Evolutionary conservation across 2,113 vertebrate genomes (phyloP), one percentile per base, ranked within the genome.

Genomic region (Chloroceryle aenea): DNA sequence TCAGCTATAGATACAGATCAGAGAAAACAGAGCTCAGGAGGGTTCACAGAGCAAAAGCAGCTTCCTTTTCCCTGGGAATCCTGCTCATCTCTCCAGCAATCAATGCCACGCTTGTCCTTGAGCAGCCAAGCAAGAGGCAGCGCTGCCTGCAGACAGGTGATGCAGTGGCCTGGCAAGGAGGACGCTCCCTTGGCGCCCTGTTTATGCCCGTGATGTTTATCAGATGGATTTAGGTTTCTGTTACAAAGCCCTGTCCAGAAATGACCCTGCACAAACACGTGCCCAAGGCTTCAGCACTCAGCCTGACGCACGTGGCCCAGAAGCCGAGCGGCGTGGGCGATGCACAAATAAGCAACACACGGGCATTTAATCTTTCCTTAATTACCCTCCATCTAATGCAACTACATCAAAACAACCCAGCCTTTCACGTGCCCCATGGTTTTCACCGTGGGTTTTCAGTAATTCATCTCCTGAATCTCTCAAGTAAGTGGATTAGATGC

Each of bases 81-180:
- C 50, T 2, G 5, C 16, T 42, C 73, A 21, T 5, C 0, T 19
- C 55, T 30, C 78, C 73, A 52, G 63, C 38, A 56, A 53, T 6
- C 48, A 75, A 9, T 15, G 34, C 55, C 22, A 36, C 4, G 7
- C 40, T 48, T 14, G 4, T 29, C 34, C 43, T 23, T 9, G 13
- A 29, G 8, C 4, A 2, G 47, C 43, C 71, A 43, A 63, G 32
- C 30, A 27, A 16, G 59, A 58, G 53, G 68, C 48, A 25, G 32
- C 2, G 3, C 48, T n/a, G 81, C 81, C 71, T 1, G 1, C 1
- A 3, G 47, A 55, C 32, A 64, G 27, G 67, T 0, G 5, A 45
- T 12, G 40, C 42, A 53, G 42, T n/a, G n/a, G 38, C 47, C 29
- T 2, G 2, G 69, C 43, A 27, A 26, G 73, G 10, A 42, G 50